These are phyloP conservation scores for Megatriorchis doriae DNA, from an alignment of 2,113 vertebrate species.

Conservation along the genomic window DNA sequence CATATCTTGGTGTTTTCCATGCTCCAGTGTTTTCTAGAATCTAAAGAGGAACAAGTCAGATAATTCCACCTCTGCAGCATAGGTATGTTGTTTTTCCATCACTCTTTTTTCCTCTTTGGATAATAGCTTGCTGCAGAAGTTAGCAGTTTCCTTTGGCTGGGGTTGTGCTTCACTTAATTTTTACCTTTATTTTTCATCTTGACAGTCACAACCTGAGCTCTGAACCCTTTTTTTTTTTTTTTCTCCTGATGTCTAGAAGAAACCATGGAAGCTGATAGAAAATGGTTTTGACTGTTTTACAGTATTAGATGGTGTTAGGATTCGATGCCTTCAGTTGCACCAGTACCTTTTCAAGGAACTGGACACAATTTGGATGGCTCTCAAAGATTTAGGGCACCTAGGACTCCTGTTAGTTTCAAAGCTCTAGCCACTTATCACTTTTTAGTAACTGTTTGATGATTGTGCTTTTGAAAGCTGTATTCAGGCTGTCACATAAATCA, in stretches of 20 bases:
- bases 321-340: neutral
- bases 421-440: neutral
- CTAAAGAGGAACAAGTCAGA: neutral
- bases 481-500: neutral
- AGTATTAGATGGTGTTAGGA: neutral
- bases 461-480: neutral
- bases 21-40: neutral
- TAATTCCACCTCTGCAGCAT: neutral
- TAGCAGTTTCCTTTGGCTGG: neutral
- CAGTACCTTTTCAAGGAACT: neutral
- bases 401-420: neutral
- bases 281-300: neutral
- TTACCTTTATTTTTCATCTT: neutral
- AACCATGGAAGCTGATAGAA: neutral
- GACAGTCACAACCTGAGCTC: neutral
- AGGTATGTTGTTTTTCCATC: neutral
- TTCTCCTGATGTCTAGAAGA: neutral
- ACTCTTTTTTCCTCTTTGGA: neutral
- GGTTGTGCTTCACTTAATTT: neutral
- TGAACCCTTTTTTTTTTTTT: neutral
- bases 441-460: neutral
- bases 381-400: neutral
- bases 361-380: neutral
- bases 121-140: neutral
- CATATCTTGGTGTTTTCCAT: neutral